Percentiles rank a stretch among this genome's conserved stretches.
Conservation (phyloP, 2,797 vertebrate genomes). For the Takifugu ocellatus region DNA sequence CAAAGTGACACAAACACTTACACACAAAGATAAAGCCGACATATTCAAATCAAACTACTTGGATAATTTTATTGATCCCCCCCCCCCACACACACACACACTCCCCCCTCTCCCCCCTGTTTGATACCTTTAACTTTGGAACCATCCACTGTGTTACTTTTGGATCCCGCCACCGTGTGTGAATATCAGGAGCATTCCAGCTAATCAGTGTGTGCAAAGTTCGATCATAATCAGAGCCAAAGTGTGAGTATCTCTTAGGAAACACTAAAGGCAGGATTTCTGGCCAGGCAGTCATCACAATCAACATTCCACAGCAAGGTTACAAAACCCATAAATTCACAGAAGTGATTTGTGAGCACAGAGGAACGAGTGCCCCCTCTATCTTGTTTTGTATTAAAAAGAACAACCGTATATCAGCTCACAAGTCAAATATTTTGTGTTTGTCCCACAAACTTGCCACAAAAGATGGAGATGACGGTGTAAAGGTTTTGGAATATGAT, state of each 20-base stretch:
- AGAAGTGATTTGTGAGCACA: constrained; percentile 47
- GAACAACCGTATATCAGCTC: constrained; percentile 1
- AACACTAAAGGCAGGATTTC: constrained; percentile 72
- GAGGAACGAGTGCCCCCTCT: constrained; percentile 35
- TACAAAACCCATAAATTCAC: constrained; percentile 66
- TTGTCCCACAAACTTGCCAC: constrained; percentile 4
- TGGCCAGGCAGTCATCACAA: constrained; percentile 70
- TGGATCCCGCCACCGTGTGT: constrained; percentile 26
- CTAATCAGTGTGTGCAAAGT: constrained; percentile 77
- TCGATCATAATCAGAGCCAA: constrained; percentile 70
- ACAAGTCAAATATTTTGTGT: constrained; percentile 12
- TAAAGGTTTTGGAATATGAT: neutral
- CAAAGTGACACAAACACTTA: neutral
- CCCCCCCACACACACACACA: too few relatives aligned
- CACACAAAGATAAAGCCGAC: neutral
- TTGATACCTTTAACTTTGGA: neutral
- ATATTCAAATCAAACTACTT: too few relatives aligned
- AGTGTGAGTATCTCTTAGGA: constrained; percentile 74
- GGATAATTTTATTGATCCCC: neutral
- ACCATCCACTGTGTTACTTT: constrained; percentile 8
- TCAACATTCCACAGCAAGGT: constrained; percentile 77
- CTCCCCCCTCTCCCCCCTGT: neutral
- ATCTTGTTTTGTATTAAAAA: constrained; percentile 44
- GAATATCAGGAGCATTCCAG: constrained; percentile 70
- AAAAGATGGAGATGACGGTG: neutral